phyloP scores from a whole-genome alignment of 2,113 vertebrate genomes.

The Panurus biarmicus region DNA sequence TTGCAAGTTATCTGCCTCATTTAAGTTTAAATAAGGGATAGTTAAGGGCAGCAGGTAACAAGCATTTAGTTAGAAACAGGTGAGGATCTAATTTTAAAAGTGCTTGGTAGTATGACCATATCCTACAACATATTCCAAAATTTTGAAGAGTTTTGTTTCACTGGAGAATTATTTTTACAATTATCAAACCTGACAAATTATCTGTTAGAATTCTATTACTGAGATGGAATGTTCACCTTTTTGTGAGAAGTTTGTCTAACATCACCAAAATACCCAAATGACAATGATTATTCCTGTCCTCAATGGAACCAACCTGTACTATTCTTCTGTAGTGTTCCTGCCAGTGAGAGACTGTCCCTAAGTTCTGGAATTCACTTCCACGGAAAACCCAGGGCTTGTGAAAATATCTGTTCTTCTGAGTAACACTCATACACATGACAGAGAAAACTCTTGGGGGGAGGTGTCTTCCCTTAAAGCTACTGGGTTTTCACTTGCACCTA shows the following conservation, averaged over 20 bases:
- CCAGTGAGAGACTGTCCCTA: neutral
- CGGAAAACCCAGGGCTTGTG: neutral
- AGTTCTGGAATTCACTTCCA: neutral
- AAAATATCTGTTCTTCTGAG: neutral
- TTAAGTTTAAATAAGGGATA: neutral
- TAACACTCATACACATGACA: fast-evolving
- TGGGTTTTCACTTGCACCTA: neutral
- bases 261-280: neutral
- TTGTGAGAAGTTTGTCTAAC: neutral
- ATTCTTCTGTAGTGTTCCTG: neutral
- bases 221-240: neutral
- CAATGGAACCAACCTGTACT: neutral
- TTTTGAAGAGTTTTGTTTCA: neutral
- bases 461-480: neutral
- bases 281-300: neutral
- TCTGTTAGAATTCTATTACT: neutral
- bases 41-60: neutral
- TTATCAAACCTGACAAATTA: neutral
- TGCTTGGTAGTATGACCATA: neutral
- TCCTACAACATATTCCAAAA: neutral
- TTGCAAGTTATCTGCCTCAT: neutral
- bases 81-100: neutral
- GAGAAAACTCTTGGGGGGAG: neutral
- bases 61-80: neutral
- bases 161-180: neutral